Conservation (phyloP, 2,113 vertebrate genomes). For the Tachycineta bicolor region DNA sequence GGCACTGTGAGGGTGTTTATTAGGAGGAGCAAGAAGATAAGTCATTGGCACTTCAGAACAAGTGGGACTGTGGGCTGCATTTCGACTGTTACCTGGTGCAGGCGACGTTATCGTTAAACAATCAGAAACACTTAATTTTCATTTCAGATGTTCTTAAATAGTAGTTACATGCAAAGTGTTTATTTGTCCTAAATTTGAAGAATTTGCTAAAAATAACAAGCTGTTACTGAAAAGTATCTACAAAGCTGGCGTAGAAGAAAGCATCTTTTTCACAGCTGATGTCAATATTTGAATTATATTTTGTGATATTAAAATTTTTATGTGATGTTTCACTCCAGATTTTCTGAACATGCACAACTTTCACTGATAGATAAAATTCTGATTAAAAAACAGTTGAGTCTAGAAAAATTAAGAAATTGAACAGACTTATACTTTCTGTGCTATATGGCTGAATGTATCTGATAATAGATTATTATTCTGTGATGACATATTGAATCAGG, state of each 20-base stretch:
- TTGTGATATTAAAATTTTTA: neutral
- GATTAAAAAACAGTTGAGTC: neutral
- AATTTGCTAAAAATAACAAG: neutral
- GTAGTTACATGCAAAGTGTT: neutral
- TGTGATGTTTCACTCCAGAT: rapidly evolving
- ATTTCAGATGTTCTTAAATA: neutral
- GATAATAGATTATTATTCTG: neutral
- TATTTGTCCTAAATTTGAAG: neutral
- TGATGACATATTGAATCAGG: neutral
- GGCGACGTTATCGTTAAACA: rapidly evolving
- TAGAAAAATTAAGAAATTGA: neutral
- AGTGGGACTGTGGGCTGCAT: neutral
- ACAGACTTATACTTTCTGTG: neutral
- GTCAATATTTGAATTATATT: neutral
- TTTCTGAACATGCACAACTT: neutral
- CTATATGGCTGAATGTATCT: neutral
- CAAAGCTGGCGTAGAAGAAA: neutral
- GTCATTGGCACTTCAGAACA: neutral
- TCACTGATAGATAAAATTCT: neutral
- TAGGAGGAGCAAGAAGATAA: neutral
- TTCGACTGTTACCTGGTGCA: neutral
- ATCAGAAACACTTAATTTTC: neutral
- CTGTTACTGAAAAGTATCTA: neutral
- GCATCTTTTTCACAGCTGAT: neutral
- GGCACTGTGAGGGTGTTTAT: neutral